Evolutionary conservation across 2,888 invertebrate genomes (phyloP).

Genomic region (Oasisia sp.): DNA sequence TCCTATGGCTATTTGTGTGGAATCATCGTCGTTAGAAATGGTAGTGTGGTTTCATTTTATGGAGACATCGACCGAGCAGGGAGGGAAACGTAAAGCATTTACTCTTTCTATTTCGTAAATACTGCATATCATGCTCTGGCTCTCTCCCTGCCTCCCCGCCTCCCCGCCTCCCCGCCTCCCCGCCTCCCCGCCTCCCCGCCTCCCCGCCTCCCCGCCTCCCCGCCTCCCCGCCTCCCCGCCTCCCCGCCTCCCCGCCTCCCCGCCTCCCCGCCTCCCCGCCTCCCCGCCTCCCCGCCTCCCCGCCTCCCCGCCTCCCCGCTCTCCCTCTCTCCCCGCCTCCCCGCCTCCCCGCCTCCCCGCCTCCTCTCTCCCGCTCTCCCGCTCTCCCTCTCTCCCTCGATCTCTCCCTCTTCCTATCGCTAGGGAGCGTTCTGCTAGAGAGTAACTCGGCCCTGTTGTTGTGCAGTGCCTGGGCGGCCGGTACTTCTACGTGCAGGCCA

Average conservation of each 20-base stretch:
- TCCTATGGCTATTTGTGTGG: too few relatives aligned
- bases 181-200: slow-evolving; percentile 23
- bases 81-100: too few relatives aligned
- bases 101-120: too few relatives aligned
- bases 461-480: slow-evolving; percentile 89
- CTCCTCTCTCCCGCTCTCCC: too few relatives aligned
- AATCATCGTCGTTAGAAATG: too few relatives aligned
- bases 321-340: too few relatives aligned
- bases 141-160: slow-evolving; percentile 14
- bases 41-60: too few relatives aligned
- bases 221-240: slow-evolving; percentile 23
- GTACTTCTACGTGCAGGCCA: slow-evolving; percentile 96
- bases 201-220: slow-evolving; percentile 24
- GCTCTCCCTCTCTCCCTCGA: too few relatives aligned
- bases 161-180: not conserved
- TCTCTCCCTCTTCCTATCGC: not conserved
- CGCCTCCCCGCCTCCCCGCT: not conserved
- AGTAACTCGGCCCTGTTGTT: not conserved
- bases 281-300: not conserved
- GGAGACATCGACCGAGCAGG: too few relatives aligned
- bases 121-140: too few relatives aligned
- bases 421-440: too few relatives aligned
- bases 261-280: not conserved
- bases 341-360: too few relatives aligned
- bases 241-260: slow-evolving; percentile 18